Conservation (phyloP, 2,888 invertebrate genomes). For the Drosophila fungiperda region DNA sequence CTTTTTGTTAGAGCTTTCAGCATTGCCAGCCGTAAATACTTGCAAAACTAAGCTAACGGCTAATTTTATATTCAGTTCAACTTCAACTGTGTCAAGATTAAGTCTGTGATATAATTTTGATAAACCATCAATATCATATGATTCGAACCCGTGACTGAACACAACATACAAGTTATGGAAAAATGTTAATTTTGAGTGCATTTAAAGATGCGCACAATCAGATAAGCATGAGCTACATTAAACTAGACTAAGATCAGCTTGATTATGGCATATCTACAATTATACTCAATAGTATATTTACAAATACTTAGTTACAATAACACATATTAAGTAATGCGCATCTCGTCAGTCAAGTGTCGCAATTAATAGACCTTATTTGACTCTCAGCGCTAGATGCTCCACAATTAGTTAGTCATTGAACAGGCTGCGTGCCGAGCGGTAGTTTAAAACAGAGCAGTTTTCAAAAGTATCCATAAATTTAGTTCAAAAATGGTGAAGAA, state of each 20-base stretch:
- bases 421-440: conserved; percentile 63
- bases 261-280: conserved; percentile 3
- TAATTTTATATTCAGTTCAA: neutral
- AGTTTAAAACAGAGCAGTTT: conserved; percentile 40
- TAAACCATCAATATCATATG: neutral
- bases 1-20: conserved; percentile 12
- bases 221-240: neutral
- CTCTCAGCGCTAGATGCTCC: conserved; percentile 35
- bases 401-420: conserved; percentile 72
- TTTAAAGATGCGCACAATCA: neutral
- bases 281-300: neutral
- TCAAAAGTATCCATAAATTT: conserved; percentile 8
- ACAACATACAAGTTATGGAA: neutral
- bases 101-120: neutral
- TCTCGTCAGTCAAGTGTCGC: conserved; percentile 27
- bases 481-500: conserved; percentile 77
- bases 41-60: conserved; percentile 13
- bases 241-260: neutral
- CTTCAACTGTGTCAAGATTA: conserved; percentile 8
- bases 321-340: conserved; percentile 12
- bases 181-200: conserved; percentile 2
- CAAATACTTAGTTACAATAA: neutral
- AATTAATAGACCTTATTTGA: conserved; percentile 1
- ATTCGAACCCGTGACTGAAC: too few relatives aligned
- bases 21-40: conserved; percentile 34